A percentile compares a stretch with the other conserved stretches of the same genome.
Evolutionary conservation across 1,140 invertebrate species (phyloP).

Genomic region (Oedothorax gibbosus): DNA sequence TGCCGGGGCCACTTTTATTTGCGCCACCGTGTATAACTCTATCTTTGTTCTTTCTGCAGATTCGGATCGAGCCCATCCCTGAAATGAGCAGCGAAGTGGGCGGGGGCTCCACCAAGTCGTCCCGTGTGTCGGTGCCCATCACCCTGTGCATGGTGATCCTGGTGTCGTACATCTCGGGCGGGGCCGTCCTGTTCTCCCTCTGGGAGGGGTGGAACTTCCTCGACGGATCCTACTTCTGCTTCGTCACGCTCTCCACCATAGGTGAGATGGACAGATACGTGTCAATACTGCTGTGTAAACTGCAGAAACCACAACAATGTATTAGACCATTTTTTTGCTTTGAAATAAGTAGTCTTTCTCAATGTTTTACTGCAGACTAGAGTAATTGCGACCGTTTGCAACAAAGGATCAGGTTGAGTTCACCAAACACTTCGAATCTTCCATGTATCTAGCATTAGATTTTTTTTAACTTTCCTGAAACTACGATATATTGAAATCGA

Average conservation of each 20-base stretch:
- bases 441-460: no score
- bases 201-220: conserved; percentile 70
- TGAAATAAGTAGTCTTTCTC: no score
- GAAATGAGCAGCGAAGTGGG: conserved; percentile 26
- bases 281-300: no score
- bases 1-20: no score
- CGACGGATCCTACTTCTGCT: conserved; percentile 66
- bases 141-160: conserved; percentile 64
- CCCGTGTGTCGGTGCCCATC: conserved; percentile 64
- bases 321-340: no score
- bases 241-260: conserved; percentile 67
- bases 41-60: conserved; percentile 2
- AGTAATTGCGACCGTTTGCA: no score
- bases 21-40: no score
- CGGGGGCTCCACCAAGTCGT: conserved; percentile 10
- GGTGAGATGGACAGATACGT: no score
- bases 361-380: no score
- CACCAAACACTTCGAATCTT: no score
- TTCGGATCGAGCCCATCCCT: conserved; percentile 39
- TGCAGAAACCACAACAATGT: no score
- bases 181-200: conserved; percentile 69
- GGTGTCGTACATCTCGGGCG: conserved; percentile 65
- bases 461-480: neutral
- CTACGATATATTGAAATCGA: neutral
- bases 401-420: no score